Base-by-base conservation (phyloP, 2,888 invertebrate genomes). In the Cryptocephalus moraei region DNA sequence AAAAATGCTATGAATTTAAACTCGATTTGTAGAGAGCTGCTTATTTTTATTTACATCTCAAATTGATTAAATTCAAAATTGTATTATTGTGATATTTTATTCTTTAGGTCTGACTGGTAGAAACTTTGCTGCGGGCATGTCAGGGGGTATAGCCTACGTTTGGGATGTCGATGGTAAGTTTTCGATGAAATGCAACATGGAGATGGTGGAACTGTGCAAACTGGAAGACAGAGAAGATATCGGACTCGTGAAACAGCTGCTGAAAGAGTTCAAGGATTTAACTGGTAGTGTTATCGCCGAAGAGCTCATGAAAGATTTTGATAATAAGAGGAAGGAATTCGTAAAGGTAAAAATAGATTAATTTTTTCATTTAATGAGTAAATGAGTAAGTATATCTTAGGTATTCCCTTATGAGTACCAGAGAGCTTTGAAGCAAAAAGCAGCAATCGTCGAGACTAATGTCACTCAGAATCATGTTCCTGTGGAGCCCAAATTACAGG, bases 41-140 rank as follows among this genome's bases (percentile, higher is more conserved):
- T n/a, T n/a, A n/a, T n/a, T n/a, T n/a, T n/a, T n/a, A n/a, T n/a
- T n/a, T n/a, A n/a, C n/a, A n/a, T n/a, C n/a, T n/a, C n/a, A n/a
- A n/a, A n/a, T n/a, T n/a, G n/a, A n/a, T n/a, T 22, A 22, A 6
- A 22, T 22, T 22, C 22, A 22, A 22, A 6, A 22, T 6, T 22
- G 6, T 2, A 22, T n/a, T n/a, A n/a, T n/a, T n/a, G 22, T 22
- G 22, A 22, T 22, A 22, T 22, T 22, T 12, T 36, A 12, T 36
- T 40, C 45, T 50, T 44, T 8, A 66, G 96, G 96, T 1, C 78
- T 91, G 49, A 96, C 96, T 8, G 99, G 99, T 1, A 76, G 97
- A 53, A 99, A 99, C 75, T 99, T 99, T 75, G 97, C 95, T 8
- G 99, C 99, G 41, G 99, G 97, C 58, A 99, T 99, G 97, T 95